These are phyloP conservation scores for Tryphoninae sp. DNA, from an alignment of 2,888 invertebrate species.

Conservation along the genomic window DNA sequence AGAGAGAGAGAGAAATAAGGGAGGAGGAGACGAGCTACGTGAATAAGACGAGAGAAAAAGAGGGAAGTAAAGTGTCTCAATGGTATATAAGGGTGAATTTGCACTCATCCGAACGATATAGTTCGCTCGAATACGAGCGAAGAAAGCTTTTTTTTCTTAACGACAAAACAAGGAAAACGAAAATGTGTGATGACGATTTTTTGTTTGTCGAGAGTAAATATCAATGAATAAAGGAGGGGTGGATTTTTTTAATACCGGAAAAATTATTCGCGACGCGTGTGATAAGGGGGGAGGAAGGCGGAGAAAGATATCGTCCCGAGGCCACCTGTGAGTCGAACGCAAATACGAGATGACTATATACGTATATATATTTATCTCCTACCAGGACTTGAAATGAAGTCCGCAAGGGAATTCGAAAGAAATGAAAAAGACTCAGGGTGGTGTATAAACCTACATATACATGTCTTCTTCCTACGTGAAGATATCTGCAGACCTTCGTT, in stretches of 20 bases:
- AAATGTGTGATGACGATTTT: background rate
- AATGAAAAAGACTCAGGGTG: conserved; percentile 28
- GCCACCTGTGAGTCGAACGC: background rate
- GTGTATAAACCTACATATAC: conserved; percentile 9
- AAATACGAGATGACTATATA: background rate
- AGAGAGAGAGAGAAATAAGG: conserved; percentile 4
- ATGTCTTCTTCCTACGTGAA: conserved; percentile 26
- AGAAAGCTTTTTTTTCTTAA: background rate
- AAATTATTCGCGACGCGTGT: no score
- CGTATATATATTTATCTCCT: background rate
- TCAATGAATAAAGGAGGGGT: background rate
- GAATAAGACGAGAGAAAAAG: conserved; percentile 13
- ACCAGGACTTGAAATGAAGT: conserved; percentile 37
- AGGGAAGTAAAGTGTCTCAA: conserved; percentile 15
- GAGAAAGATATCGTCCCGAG: background rate
- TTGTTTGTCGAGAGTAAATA: background rate
- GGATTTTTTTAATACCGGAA: no score
- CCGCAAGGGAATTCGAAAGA: conserved; percentile 38
- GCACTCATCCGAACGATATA: background rate
- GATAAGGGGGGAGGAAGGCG: no score
- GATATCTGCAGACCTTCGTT: conserved; percentile 20
- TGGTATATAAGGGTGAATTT: conserved; percentile 13
- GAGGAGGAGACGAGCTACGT: background rate
- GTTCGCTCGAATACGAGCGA: background rate
- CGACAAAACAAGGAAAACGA: background rate